These are phyloP conservation scores for Daptonema setosum DNA, from an alignment of 2,888 invertebrate species.

Conservation along the genomic window DNA sequence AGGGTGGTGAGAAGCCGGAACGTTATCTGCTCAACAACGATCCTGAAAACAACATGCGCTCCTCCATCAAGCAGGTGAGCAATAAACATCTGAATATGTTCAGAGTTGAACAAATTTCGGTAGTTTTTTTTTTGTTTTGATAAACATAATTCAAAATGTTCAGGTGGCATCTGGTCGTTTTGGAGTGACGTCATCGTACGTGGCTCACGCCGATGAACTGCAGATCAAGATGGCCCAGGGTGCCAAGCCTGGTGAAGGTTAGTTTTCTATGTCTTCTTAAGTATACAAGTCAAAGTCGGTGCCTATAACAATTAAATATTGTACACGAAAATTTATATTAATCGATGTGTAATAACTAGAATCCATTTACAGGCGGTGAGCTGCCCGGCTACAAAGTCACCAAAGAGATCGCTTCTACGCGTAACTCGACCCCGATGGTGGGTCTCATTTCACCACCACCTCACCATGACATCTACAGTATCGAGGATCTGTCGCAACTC, in stretches of 20 bases:
- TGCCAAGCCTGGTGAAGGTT: constrained; percentile 94
- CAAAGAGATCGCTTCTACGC: constrained; percentile 73
- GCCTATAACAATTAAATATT: too few relatives aligned
- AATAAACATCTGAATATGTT: not conserved
- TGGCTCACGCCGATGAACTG: constrained; percentile 88
- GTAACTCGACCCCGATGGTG: constrained; percentile 85
- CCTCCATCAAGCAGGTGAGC: constrained; percentile 70
- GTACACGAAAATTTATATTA: too few relatives aligned
- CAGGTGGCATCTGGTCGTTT: constrained; percentile 85
- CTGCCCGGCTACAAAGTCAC: constrained; percentile 70
- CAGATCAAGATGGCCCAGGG: constrained; percentile 99
- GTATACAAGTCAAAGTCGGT: too few relatives aligned
- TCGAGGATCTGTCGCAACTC: constrained; percentile 89
- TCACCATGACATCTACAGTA: constrained; percentile 97
- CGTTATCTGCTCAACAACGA: constrained; percentile 47
- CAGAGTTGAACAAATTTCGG: not conserved
- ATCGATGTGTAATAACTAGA: too few relatives aligned
- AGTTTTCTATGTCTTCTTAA: constrained; percentile 91
- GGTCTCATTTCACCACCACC: constrained; percentile 95
- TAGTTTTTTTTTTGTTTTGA: not conserved
- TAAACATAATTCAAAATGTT: not conserved
- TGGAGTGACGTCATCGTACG: constrained; percentile 86
- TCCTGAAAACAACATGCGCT: constrained; percentile 56
- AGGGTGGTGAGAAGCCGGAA: constrained; percentile 55
- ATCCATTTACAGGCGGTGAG: too few relatives aligned